phyloP scores from a whole-genome alignment of 2,888 invertebrate genomes.

The Pammene fasciana region DNA sequence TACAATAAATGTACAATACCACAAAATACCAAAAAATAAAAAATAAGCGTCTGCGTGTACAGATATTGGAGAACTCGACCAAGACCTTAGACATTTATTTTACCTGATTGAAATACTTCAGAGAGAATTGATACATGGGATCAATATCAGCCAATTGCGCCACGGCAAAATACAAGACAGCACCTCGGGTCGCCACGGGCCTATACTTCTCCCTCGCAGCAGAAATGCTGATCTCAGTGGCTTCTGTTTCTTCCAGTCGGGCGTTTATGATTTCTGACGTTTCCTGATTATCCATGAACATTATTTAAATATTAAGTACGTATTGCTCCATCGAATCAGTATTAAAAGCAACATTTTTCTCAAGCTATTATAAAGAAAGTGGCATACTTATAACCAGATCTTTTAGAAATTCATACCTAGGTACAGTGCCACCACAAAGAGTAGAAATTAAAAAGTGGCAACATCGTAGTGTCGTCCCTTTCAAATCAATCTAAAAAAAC shows the following conservation, averaged over 20 bases:
- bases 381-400: too few species aligned
- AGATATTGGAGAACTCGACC: neutral
- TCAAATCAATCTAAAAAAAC: too few species aligned
- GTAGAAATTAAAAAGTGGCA: too few species aligned
- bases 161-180: constrained; percentile 95
- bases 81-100: neutral
- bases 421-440: too few species aligned
- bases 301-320: neutral
- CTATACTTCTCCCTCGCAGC: constrained; percentile 94
- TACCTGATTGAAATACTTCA: constrained; percentile 91
- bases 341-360: too few species aligned
- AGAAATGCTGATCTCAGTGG: constrained; percentile 93
- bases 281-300: constrained; percentile 81
- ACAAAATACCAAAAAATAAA: too few species aligned
- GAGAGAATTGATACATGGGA: constrained; percentile 97
- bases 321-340: too few species aligned
- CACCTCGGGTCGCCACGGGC: constrained; percentile 93
- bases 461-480: too few species aligned
- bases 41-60: too few species aligned
- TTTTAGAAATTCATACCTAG: too few species aligned
- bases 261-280: constrained; percentile 95
- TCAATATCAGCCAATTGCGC: constrained; percentile 94
- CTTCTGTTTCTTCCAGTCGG: constrained; percentile 93
- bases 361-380: too few species aligned
- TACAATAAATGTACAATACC: too few species aligned